These are phyloP conservation scores for Petrocephalus zakoni DNA, from an alignment of 2,113 vertebrate species.

Conservation along the genomic window DNA sequence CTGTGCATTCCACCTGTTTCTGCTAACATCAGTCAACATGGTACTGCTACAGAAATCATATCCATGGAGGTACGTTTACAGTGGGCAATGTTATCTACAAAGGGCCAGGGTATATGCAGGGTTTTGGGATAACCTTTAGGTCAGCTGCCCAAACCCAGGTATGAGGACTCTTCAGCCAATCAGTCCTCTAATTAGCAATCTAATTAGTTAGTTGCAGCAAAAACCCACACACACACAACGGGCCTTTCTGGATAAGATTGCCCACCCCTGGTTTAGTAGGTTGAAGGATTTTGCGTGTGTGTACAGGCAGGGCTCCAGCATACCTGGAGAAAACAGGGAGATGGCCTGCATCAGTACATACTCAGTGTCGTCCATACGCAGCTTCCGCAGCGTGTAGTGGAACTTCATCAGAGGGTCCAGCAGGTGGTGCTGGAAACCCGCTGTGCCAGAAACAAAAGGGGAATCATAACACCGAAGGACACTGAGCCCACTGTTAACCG, in stretches of 20 bases:
- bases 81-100: no score
- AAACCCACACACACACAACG: no score
- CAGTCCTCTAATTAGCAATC: no score
- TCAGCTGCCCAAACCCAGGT: no score
- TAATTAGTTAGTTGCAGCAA: no score
- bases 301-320: neutral
- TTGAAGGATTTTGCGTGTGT: neutral
- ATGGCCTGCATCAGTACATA: slow-evolving; percentile 65
- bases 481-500: neutral
- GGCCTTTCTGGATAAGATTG: no score
- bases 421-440: slow-evolving; percentile 68
- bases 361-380: slow-evolving; percentile 62
- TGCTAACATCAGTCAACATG: neutral
- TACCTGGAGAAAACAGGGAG: slow-evolving; percentile 70
- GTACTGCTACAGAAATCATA: neutral
- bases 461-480: neutral
- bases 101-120: no score
- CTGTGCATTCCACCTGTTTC: neutral
- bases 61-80: neutral
- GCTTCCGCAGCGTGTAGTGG: slow-evolving; percentile 59
- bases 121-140: no score
- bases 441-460: slow-evolving; percentile 39
- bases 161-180: no score
- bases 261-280: neutral
- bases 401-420: slow-evolving; percentile 66